Evolutionary conservation across 2,113 vertebrate species (phyloP), one percentile per base, ranked within the genome.

Genomic region (Antechinus stuartii): DNA sequence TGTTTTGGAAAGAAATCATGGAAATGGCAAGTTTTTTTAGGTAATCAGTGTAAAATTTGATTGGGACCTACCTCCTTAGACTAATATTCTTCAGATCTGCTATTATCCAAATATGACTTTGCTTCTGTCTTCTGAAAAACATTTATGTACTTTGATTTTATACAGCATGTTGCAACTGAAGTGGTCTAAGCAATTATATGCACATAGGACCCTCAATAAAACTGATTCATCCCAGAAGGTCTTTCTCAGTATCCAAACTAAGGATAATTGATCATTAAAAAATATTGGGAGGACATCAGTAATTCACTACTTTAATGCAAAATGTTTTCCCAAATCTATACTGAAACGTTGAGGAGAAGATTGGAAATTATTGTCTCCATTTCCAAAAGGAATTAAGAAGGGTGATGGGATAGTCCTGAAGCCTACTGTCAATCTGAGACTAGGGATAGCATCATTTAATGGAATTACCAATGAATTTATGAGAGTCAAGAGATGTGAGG

Each of bases 1-100:
- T 95, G 92, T 30, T 35, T 54, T 47, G 8, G n/a, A 24, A 12
- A 92, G 89, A 90, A 10, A 55, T 52, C n/a, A 91, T 25, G n/a
- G 7, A 19, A 7, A 94, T 55, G 95, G 53, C 46, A 94, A 49
- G 49, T 30, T 27, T 52, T 94, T 96, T 84, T 12, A 23, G 68
- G n/a, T 84, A 1, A 42, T 84, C 68, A 84, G 68, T 8, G 0
- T 84, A 42, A 84, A 42, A 84, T 84, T 42, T 84, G 68, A 84
- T 84, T 84, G n/a, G 68, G 35, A 84, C 19, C 1, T 84, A 42
- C 1, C n/a, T 42, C n/a, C 68, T 84, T 84, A 84, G n/a, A 42
- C 35, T 19, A 42, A 76, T 76, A 76, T n/a, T 76, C 35, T 76
- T 76, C 61, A 76, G 14, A 76, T n/a, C 68, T 84, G 16, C 19